Conservation (phyloP, 2,113 vertebrate species). For the Lathamus discolor region DNA sequence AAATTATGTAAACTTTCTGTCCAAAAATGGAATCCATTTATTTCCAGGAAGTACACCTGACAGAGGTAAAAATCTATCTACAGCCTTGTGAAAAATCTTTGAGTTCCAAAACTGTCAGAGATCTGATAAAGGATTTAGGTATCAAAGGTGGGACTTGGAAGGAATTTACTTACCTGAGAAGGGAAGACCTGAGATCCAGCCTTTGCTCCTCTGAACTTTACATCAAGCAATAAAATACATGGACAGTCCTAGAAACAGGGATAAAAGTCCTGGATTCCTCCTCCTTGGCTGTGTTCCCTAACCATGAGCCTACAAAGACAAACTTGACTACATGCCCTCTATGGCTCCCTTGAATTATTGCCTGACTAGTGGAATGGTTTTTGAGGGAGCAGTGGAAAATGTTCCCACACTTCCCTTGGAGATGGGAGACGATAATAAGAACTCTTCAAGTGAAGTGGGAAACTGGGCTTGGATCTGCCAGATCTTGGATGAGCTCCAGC, state of each 20-base stretch:
- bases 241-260: neutral
- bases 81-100: neutral
- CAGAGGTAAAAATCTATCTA: neutral
- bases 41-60: neutral
- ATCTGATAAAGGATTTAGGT: neutral
- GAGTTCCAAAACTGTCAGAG: neutral
- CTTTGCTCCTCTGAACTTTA: neutral
- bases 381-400: neutral
- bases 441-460: neutral
- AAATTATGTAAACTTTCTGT: neutral
- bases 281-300: neutral
- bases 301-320: neutral
- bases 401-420: neutral
- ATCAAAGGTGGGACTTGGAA: neutral
- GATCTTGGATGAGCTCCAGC: neutral
- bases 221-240: neutral
- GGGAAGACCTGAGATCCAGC: neutral
- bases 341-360: neutral
- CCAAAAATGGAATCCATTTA: neutral
- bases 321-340: neutral
- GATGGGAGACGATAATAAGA: neutral
- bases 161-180: neutral
- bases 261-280: neutral
- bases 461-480: neutral
- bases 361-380: neutral